Percentiles rank a stretch among this genome's conserved stretches.
Conservation (phyloP, 1,140 invertebrate species). For the Colletes latitarsis region DNA sequence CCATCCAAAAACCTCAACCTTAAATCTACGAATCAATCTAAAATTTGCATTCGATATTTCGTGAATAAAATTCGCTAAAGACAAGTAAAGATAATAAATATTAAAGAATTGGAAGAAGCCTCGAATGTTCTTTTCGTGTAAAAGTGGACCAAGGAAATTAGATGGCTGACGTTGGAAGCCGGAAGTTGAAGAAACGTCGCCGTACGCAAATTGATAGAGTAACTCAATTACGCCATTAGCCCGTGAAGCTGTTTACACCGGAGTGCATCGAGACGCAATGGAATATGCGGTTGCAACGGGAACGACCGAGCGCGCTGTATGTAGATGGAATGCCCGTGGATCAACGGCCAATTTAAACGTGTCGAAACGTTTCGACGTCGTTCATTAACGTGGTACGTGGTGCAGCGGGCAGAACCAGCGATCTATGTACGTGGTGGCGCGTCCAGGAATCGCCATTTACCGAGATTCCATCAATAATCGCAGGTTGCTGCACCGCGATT, state of each 20-base stretch:
- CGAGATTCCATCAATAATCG: slow-evolving; percentile 71
- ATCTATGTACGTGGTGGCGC: not conserved
- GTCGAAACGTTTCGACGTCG: slow-evolving; percentile 72
- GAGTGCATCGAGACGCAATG: not conserved
- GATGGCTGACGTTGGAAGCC: not conserved
- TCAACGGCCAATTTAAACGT: slow-evolving; percentile 66
- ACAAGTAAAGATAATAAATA: no score
- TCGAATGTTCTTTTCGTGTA: not conserved
- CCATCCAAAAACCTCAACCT: no score
- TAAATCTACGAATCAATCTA: no score
- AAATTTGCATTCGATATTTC: no score
- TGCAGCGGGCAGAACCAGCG: slow-evolving; percentile 11
- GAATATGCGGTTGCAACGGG: not conserved
- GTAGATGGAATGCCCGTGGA: slow-evolving; percentile 22
- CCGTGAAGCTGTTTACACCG: slow-evolving; percentile 26
- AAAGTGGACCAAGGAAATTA: not conserved
- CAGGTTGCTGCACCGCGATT: slow-evolving; percentile 39
- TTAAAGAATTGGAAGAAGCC: no score
- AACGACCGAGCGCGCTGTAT: no score
- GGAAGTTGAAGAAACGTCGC: not conserved
- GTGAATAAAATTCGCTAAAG: no score
- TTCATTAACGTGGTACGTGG: slow-evolving; percentile 69
- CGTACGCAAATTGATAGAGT: slow-evolving; percentile 10
- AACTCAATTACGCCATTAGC: slow-evolving; percentile 13
- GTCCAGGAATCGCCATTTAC: slow-evolving; percentile 53